phyloP scores from a whole-genome alignment of 2,888 invertebrate genomes.

The Yponomeuta sedellus region DNA sequence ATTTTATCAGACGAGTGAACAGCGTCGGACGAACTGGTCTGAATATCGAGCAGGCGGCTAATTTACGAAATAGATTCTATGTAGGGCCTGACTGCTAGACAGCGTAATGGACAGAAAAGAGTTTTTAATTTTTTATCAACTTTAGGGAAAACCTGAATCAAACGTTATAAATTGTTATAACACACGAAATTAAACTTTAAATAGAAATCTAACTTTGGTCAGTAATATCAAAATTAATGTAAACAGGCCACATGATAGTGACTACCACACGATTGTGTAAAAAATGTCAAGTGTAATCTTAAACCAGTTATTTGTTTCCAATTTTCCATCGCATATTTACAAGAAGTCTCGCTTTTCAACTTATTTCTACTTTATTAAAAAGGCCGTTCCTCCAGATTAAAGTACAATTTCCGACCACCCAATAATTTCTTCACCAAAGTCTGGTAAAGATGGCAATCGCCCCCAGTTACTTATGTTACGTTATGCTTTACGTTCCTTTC shows the following conservation, averaged over 20 bases:
- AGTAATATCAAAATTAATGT: too few relatives aligned
- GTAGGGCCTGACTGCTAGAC: background rate
- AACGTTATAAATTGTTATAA: too few relatives aligned
- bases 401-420: background rate
- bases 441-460: background rate
- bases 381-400: background rate
- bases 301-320: too few relatives aligned
- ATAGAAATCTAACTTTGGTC: too few relatives aligned
- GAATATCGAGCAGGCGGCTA: background rate
- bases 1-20: background rate
- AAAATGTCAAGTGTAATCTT: too few relatives aligned
- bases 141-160: background rate
- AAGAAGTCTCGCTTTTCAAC: too few relatives aligned
- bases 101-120: background rate
- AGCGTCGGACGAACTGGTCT: background rate
- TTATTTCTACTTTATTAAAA: too few relatives aligned
- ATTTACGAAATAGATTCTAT: background rate
- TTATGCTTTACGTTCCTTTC: background rate
- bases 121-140: background rate
- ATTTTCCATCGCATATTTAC: too few relatives aligned
- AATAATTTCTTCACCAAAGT: background rate
- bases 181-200: too few relatives aligned
- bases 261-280: too few relatives aligned
- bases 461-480: background rate
- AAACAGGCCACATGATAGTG: too few relatives aligned